Conservation (phyloP, 2,888 invertebrate species). For the Pachliopta kotzebuea region DNA sequence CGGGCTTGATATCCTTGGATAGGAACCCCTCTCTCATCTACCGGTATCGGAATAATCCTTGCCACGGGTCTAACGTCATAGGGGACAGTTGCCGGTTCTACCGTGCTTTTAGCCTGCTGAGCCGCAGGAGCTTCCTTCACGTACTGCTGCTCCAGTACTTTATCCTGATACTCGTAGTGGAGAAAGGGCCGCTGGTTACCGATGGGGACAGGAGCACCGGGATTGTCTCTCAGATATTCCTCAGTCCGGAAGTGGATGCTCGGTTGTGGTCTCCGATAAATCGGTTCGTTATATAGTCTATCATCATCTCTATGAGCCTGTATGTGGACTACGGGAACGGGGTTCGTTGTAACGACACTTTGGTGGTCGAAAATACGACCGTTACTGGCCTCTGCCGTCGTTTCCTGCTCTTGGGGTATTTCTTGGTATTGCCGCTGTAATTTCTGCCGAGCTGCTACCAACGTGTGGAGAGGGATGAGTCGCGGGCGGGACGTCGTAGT, state of each 20-base stretch:
- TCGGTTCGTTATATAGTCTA: conserved; percentile 62
- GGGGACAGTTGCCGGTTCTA: conserved; percentile 57
- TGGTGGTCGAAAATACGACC: conserved; percentile 74
- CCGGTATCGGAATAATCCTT: conserved; percentile 68
- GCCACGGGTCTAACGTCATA: conserved; percentile 65
- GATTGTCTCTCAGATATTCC: conserved; percentile 74
- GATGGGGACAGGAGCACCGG: conserved; percentile 71
- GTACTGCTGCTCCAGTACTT: conserved; percentile 71
- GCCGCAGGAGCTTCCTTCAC: conserved; percentile 51
- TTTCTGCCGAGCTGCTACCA: conserved; percentile 72
- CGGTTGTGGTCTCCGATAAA: conserved; percentile 59
- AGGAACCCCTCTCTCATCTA: conserved; percentile 71
- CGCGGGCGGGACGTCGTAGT: conserved; percentile 81
- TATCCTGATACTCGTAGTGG: conserved; percentile 71
- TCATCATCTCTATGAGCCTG: conserved; percentile 67
- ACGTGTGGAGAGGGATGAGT: conserved; percentile 73
- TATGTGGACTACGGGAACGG: conserved; percentile 79
- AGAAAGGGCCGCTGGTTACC: conserved; percentile 76
- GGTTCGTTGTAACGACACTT: conserved; percentile 73
- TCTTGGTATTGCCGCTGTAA: conserved; percentile 73
- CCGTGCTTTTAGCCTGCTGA: conserved; percentile 50
- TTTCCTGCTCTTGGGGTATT: conserved; percentile 63
- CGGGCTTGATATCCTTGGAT: conserved; percentile 65
- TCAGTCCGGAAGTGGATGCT: conserved; percentile 67
- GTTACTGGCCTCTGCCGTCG: conserved; percentile 75